Evolutionary conservation across 2,888 invertebrate genomes (phyloP).

Genomic region (Leucania comma): DNA sequence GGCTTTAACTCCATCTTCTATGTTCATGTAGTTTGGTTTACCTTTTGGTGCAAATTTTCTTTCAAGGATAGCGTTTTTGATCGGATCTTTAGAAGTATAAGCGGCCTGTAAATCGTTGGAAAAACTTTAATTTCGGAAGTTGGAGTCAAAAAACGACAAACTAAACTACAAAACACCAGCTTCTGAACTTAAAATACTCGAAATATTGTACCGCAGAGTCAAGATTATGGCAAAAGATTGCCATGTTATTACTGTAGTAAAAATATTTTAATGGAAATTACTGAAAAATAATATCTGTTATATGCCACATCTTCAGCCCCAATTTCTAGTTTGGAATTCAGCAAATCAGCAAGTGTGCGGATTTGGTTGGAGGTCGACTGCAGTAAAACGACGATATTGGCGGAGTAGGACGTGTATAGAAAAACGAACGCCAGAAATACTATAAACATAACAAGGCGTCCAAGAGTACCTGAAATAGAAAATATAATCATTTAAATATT

Average conservation of each 20-base stretch:
- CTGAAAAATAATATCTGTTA: slow-evolving; percentile 92
- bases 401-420: slow-evolving; percentile 93
- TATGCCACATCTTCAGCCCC: slow-evolving; percentile 92
- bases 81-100: slow-evolving; percentile 81
- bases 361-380: slow-evolving; percentile 93
- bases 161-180: too few relatives aligned
- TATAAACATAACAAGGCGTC: slow-evolving; percentile 92
- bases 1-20: slow-evolving; percentile 91
- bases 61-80: slow-evolving; percentile 90
- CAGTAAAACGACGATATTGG: slow-evolving; percentile 93
- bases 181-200: too few relatives aligned
- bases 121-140: background rate
- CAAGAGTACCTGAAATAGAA: slow-evolving; percentile 78
- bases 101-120: slow-evolving; percentile 71
- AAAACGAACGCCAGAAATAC: slow-evolving; percentile 92
- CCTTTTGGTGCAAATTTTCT: slow-evolving; percentile 91
- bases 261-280: slow-evolving; percentile 68
- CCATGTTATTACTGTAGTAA: too few relatives aligned
- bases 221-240: too few relatives aligned
- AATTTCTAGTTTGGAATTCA: slow-evolving; percentile 92
- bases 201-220: too few relatives aligned
- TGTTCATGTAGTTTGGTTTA: slow-evolving; percentile 88
- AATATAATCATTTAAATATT: slow-evolving; percentile 21
- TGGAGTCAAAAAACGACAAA: slow-evolving; percentile 35
- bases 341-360: slow-evolving; percentile 91